A percentile compares a stretch with the other conserved stretches of the same genome.
Evolutionary conservation across 2,888 invertebrate genomes (phyloP).

Genomic region (Argyra leucocephala): DNA sequence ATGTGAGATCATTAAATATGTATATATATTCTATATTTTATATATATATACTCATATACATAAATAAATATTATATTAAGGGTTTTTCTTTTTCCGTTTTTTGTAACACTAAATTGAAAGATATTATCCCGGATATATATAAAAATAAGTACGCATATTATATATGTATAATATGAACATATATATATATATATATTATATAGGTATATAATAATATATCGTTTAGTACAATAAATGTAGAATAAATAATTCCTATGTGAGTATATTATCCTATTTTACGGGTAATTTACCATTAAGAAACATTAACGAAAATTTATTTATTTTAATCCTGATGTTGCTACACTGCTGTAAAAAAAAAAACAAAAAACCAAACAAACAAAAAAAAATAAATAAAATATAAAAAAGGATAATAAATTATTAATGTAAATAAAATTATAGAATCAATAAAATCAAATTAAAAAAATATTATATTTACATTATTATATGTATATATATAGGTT

Average conservation of each 20-base stretch:
- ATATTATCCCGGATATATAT: background rate
- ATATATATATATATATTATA: background rate
- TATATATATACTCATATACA: no score
- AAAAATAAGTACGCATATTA: background rate
- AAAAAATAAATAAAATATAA: background rate
- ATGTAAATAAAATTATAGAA: no score
- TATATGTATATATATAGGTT: no score
- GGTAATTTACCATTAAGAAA: background rate
- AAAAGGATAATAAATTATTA: no score
- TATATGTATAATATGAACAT: background rate
- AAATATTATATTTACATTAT: no score
- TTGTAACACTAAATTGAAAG: background rate
- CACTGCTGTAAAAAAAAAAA: no score
- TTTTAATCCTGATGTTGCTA: background rate
- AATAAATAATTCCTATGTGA: background rate
- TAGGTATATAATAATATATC: background rate
- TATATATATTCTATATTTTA: background rate
- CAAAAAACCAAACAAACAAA: no score
- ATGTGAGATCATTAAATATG: background rate
- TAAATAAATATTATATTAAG: no score
- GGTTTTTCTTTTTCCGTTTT: background rate
- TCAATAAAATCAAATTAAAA: no score
- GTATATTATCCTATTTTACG: constrained; percentile 2
- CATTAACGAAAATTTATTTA: constrained; percentile 6
- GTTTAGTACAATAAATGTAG: no score